Base-by-base conservation (phyloP, 2,113 vertebrate species). In the Typhlomys cinereus region DNA sequence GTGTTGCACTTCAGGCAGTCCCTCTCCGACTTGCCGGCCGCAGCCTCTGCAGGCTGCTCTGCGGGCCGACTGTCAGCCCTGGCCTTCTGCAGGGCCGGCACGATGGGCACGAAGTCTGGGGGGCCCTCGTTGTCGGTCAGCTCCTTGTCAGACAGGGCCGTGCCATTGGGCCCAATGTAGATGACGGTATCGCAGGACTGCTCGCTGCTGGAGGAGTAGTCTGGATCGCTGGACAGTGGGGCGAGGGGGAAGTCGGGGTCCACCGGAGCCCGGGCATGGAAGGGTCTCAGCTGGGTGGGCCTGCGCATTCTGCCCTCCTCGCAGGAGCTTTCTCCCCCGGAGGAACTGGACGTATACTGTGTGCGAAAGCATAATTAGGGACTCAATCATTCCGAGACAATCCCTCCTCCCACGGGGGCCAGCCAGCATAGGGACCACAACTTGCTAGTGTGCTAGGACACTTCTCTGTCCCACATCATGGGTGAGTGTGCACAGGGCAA, bases 151-250 rank as follows among this genome's bases (percentile, higher is more conserved):
- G 99, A 99, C 85, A 99, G 98, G 1, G 99, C 99, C 1, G 98
- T 98, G 89, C 99, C 99, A 0, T 99, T 99, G 0, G 99, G 99
- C 21, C 99, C 99, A 10, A 99, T 99, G 0, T 99, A 99, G 98
- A 99, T 99, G 89, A 99, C 99, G 0, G 99, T 99, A 97, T 99
- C 99, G 21, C 99, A 99, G 0, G 99, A 99, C 97, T 99, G 99
- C 97, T 99, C 99, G 0, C 99, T 99, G 98, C 99, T 99, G 61
- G 99, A 99, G 25, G 99, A 99, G 96, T 99, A 99, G 89, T 99
- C 99, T 0, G 98, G 99, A 85, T 99, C 99, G 23, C 98, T 99
- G 96, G 99, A 98, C 57, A 99, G 98, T 89, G 98, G 98, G 36
- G 99, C 97, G 86, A 99, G 84, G 0, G 99, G 98, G 39, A 99